Base-by-base conservation (phyloP, 53 echinoderm and acorn worm species). In the Astropecten irregularis region DNA sequence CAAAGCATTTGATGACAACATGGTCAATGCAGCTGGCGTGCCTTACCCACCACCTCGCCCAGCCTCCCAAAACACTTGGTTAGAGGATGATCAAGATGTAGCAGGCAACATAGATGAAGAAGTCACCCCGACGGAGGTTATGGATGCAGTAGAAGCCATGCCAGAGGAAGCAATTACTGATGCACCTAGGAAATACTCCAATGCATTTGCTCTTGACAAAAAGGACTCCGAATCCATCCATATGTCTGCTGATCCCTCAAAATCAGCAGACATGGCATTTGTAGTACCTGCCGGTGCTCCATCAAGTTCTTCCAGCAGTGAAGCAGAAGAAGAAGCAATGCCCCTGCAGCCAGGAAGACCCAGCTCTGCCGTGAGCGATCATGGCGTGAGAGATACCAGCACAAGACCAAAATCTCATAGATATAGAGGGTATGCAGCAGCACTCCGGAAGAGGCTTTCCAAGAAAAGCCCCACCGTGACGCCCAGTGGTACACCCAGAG, bases 61-160 rank as follows among this genome's bases (percentile, higher is more conserved):
- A 14, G 50, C 83, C 3, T 82, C 83, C 19, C 83, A 68, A 25
- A 82, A 82, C 32, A 38, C 68, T 3, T 82, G 83, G 83, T 15
- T 82, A 16, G 83, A 16, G 9, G 83, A 82, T 25, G 49, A 47
- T 62, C 8, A 68, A 44, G 46, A 79, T 14, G 34, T 13, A 30
- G 33, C 42, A 8, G 42, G 6, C 42, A 11, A 36, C 33, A 19
- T 2, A 14, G 19, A 5, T 34, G 74, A 74, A 15, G 14, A 32
- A 16, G 50, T 22, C 14, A 56, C n/a, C 56, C 38, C 37, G 11
- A 14, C 26, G 6, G 27, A 38, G 11, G 22, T 32, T 11, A 9
- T 36, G 32, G 58, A 40, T 40, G 18, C 58, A 16, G 42, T 6
- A 9, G 20, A 60, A 23, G 18, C 60, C 26, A 42, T 9, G 23